Conservation (phyloP, 1,140 invertebrate genomes). For the Potamilus streckersoni region DNA sequence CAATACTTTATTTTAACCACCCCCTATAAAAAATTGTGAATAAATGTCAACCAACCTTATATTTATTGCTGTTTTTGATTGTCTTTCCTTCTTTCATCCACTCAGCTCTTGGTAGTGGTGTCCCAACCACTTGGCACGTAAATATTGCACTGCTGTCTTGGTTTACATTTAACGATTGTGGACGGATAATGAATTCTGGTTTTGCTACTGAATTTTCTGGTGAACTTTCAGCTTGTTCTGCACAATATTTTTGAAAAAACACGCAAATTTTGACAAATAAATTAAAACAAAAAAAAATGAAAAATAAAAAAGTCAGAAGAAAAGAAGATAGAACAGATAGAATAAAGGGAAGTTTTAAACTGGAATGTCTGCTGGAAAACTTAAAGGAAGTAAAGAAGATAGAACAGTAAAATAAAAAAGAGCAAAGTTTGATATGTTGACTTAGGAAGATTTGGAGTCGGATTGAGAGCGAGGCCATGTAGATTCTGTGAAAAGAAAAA, state of each 20-base stretch:
- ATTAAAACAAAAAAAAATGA: slow-evolving; percentile 1
- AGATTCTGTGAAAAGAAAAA: slow-evolving; percentile 39
- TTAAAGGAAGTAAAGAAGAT: slow-evolving; percentile 26
- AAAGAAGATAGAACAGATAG: slow-evolving; percentile 17
- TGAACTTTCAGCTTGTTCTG: too few species aligned
- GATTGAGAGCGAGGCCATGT: slow-evolving; percentile 22
- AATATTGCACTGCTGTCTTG: slow-evolving; percentile 37
- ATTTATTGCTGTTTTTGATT: slow-evolving; percentile 36
- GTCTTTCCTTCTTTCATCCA: slow-evolving; percentile 85
- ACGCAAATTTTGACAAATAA: not conserved
- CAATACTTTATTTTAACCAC: too few species aligned
- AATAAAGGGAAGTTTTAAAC: slow-evolving; percentile 22
- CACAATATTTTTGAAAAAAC: too few species aligned
- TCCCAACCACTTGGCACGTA: slow-evolving; percentile 78
- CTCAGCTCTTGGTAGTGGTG: slow-evolving; percentile 88
- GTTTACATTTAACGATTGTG: slow-evolving; percentile 20
- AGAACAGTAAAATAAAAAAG: slow-evolving; percentile 23
- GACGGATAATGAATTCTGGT: slow-evolving; percentile 13
- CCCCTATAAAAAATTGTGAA: too few species aligned
- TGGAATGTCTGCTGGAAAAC: slow-evolving; percentile 26
- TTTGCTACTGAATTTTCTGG: too few species aligned
- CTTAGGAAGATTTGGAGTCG: slow-evolving; percentile 15
- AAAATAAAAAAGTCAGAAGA: slow-evolving; percentile 10
- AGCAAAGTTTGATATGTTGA: slow-evolving; percentile 8
- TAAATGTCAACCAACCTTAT: slow-evolving; percentile 36